These are phyloP conservation scores for Metaphire vulgaris DNA, from an alignment of 1,140 invertebrate species.

Conservation along the genomic window DNA sequence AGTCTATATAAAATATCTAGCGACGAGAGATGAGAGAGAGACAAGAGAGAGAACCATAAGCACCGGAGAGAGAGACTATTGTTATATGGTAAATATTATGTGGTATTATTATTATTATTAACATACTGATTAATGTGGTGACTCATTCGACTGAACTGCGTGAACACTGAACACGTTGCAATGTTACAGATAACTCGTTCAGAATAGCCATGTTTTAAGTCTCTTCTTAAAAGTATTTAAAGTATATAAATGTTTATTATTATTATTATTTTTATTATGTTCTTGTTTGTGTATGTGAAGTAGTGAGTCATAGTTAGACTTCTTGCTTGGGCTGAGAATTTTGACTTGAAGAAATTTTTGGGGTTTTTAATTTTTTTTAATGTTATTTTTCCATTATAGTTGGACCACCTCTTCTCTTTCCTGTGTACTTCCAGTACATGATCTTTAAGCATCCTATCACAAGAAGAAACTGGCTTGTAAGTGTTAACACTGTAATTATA, in stretches of 20 bases:
- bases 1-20: too few relatives aligned
- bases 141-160: too few relatives aligned
- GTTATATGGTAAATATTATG: too few relatives aligned
- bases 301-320: not conserved
- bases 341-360: not conserved
- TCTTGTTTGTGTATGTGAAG: not conserved
- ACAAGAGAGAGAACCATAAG: too few relatives aligned
- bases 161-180: too few relatives aligned
- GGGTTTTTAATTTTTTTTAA: not conserved
- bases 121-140: too few relatives aligned
- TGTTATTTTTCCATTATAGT: constrained; percentile 34
- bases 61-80: too few relatives aligned
- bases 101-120: too few relatives aligned
- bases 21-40: too few relatives aligned
- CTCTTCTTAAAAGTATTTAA: not conserved
- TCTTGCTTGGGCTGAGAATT: not conserved
- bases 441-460: constrained; percentile 44
- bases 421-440: constrained; percentile 50
- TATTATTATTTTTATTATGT: not conserved
- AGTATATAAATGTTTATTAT: not conserved
- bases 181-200: too few relatives aligned
- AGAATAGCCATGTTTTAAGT: too few relatives aligned
- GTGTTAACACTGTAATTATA: not conserved
- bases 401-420: constrained; percentile 50
- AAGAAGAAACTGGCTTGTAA: constrained; percentile 35